These are phyloP conservation scores for Oxyura jamaicensis DNA, from an alignment of 2,113 vertebrate genomes.

Conservation along the genomic window DNA sequence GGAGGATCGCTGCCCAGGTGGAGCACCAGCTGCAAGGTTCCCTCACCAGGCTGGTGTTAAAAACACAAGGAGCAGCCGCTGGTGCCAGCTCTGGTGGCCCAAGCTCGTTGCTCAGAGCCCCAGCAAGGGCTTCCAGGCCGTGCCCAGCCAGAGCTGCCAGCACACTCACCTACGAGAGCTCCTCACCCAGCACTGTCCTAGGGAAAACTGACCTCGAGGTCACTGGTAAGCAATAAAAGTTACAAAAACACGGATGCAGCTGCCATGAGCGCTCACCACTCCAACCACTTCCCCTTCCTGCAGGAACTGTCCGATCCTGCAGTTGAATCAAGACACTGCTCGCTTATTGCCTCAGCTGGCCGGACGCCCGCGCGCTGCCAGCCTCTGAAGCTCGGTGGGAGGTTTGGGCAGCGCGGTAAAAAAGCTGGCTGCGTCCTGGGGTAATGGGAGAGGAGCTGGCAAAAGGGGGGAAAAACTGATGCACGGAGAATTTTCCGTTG, in stretches of 20 bases:
- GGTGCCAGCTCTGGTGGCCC: neutral
- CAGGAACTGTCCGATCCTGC: neutral
- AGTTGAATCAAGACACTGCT: neutral
- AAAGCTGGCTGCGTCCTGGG: fast-evolving
- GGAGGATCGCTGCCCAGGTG: neutral
- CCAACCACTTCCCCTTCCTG: slow-evolving; percentile 40
- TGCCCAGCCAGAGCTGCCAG: neutral
- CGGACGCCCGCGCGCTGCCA: neutral
- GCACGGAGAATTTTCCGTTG: neutral
- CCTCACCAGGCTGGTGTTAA: neutral
- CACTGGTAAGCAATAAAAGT: neutral
- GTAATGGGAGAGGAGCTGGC: neutral
- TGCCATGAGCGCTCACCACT: neutral
- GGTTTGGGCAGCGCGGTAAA: neutral
- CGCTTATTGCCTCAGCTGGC: neutral
- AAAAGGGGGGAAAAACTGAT: neutral
- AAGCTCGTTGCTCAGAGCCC: neutral
- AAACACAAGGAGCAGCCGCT: neutral
- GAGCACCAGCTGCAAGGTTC: neutral
- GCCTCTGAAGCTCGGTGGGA: neutral
- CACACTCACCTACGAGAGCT: neutral
- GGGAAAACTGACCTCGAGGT: neutral
- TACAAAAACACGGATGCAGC: slow-evolving; percentile 30
- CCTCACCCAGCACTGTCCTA: neutral
- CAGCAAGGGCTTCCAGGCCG: neutral